phyloP scores from a whole-genome alignment of 2,888 invertebrate species.

The Stenodera caucasica region DNA sequence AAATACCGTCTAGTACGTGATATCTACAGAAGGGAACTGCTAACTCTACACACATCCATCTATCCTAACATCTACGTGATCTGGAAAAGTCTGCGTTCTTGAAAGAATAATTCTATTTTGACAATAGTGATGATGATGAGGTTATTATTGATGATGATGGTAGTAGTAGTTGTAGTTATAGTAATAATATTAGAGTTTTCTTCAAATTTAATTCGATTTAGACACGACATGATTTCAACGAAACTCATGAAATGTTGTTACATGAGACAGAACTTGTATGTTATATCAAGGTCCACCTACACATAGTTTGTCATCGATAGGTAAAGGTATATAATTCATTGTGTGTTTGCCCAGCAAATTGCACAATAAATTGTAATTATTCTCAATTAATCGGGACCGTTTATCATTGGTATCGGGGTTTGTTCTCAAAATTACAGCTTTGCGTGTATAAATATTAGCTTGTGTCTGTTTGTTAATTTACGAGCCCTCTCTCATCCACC shows the following conservation, averaged over 20 bases:
- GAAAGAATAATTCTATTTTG: background rate
- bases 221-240: background rate
- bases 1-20: slow-evolving; percentile 32
- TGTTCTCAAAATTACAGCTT: slow-evolving; percentile 29
- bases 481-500: slow-evolving; percentile 12
- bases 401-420: slow-evolving; percentile 25
- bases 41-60: slow-evolving; percentile 32
- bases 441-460: slow-evolving; percentile 29
- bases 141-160: background rate
- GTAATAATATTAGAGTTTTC: background rate
- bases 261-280: no score
- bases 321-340: slow-evolving; percentile 10
- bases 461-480: slow-evolving; percentile 26
- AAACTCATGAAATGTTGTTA: background rate
- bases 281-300: background rate
- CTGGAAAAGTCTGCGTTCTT: background rate
- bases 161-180: background rate
- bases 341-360: slow-evolving; percentile 16
- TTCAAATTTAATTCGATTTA: background rate
- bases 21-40: slow-evolving; percentile 43
- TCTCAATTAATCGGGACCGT: slow-evolving; percentile 27
- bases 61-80: slow-evolving; percentile 4
- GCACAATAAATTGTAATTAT: slow-evolving; percentile 27
- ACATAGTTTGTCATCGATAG: slow-evolving; percentile 6
- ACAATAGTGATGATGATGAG: background rate